phyloP scores from a whole-genome alignment of 2,888 invertebrate genomes.

The Dioctria linearis region DNA sequence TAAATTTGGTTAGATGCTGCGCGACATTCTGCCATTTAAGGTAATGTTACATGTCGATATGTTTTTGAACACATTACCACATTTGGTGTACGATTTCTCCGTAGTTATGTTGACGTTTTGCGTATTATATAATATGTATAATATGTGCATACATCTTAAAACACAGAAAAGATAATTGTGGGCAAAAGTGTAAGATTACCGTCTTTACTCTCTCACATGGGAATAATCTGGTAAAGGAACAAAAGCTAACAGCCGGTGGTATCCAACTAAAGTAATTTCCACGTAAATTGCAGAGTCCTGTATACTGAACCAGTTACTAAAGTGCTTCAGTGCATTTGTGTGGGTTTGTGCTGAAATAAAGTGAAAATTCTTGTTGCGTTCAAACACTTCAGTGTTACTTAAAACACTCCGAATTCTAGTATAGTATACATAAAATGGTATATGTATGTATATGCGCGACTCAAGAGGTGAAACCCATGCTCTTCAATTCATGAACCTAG shows the following conservation, averaged over 20 bases:
- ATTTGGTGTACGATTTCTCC: slow-evolving; percentile 25
- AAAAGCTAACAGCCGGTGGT: slow-evolving; percentile 16
- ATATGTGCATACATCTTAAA: not conserved
- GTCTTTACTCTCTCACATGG: not conserved
- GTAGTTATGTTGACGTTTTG: slow-evolving; percentile 20
- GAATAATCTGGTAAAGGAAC: slow-evolving; percentile 32
- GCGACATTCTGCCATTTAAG: slow-evolving; percentile 34
- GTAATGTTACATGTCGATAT: slow-evolving; percentile 47
- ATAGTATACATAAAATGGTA: too few species aligned
- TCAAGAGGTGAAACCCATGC: slow-evolving; percentile 37
- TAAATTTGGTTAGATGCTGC: slow-evolving; percentile 42
- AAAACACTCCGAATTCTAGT: slow-evolving; percentile 38
- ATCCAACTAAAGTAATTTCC: slow-evolving; percentile 43
- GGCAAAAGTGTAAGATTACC: slow-evolving; percentile 46
- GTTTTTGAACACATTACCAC: not conserved
- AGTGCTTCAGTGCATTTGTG: slow-evolving; percentile 46
- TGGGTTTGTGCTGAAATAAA: slow-evolving; percentile 54
- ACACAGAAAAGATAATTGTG: slow-evolving; percentile 42
- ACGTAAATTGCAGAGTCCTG: slow-evolving; percentile 54
- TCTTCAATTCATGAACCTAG: slow-evolving; percentile 38
- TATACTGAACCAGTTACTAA: slow-evolving; percentile 55
- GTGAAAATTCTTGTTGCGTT: slow-evolving; percentile 58
- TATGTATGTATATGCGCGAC: slow-evolving; percentile 29
- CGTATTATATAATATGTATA: not conserved
- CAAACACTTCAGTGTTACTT: slow-evolving; percentile 57